These are phyloP conservation scores for Mamestra configurata DNA, from an alignment of 1,140 invertebrate species.

Conservation along the genomic window DNA sequence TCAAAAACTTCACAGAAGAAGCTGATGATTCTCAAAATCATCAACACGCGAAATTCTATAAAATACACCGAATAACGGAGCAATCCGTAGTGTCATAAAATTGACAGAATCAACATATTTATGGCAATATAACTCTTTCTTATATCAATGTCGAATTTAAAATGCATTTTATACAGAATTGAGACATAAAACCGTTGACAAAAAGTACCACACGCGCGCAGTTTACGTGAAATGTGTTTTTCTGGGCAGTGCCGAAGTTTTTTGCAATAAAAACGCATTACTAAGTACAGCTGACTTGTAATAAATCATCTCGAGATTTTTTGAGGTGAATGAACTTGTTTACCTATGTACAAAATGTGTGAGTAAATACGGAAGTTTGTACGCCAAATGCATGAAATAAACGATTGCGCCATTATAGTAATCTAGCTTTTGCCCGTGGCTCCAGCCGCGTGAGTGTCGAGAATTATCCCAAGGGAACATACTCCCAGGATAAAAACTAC, in stretches of 20 bases:
- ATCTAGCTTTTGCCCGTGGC: too few species aligned
- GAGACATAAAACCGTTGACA: not conserved
- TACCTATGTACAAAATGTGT: not conserved
- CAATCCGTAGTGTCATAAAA: not conserved
- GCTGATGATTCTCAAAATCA: not conserved
- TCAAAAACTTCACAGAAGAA: too few species aligned
- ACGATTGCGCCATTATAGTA: too few species aligned
- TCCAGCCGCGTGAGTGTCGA: too few species aligned
- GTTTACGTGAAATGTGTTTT: conserved; percentile 21
- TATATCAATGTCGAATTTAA: not conserved
- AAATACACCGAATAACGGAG: conserved; percentile 1
- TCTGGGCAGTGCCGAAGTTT: conserved; percentile 7
- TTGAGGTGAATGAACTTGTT: conserved; percentile 2
- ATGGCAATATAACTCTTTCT: conserved; percentile 1
- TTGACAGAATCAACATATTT: conserved; percentile 9
- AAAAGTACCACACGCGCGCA: not conserved
- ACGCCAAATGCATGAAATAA: not conserved
- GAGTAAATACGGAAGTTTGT: not conserved
- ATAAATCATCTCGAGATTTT: conserved; percentile 4
- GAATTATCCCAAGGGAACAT: too few species aligned
- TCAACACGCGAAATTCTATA: not conserved
- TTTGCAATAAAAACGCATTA: conserved; percentile 10
- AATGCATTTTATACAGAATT: conserved; percentile 11
- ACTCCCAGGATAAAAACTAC: too few species aligned
- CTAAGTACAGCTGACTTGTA: not conserved